These are phyloP conservation scores for Drosophila demipolita DNA, from an alignment of 2,888 invertebrate species.

Conservation along the genomic window DNA sequence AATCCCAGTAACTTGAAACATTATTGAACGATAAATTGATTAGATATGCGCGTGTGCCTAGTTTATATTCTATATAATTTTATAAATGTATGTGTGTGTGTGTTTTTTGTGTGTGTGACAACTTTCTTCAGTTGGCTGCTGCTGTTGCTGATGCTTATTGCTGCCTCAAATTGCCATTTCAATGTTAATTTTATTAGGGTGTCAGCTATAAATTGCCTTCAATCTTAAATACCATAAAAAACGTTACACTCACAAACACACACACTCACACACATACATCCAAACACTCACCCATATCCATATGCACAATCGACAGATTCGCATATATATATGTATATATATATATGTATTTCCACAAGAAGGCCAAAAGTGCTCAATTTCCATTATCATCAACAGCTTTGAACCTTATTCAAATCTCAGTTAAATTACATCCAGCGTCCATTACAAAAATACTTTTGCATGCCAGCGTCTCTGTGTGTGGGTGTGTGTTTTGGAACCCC, in stretches of 20 bases:
- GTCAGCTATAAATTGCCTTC: slow-evolving; percentile 81
- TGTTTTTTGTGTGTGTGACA: slow-evolving; percentile 34
- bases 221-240: slow-evolving; percentile 83
- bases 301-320: slow-evolving; percentile 46
- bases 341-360: slow-evolving; percentile 15
- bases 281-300: slow-evolving; percentile 21
- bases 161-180: slow-evolving; percentile 81
- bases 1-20: slow-evolving; percentile 63
- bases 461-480: not conserved
- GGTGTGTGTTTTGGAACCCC: not conserved
- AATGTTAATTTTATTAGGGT: slow-evolving; percentile 84
- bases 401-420: slow-evolving; percentile 77
- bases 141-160: slow-evolving; percentile 58
- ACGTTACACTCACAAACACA: slow-evolving; percentile 56
- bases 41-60: slow-evolving; percentile 64
- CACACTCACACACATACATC: slow-evolving; percentile 23
- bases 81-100: slow-evolving; percentile 5
- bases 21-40: slow-evolving; percentile 83
- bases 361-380: slow-evolving; percentile 58
- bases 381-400: slow-evolving; percentile 77
- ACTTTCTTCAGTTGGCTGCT: slow-evolving; percentile 36
- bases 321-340: slow-evolving; percentile 10
- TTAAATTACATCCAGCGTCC: slow-evolving; percentile 53
- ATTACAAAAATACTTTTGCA: slow-evolving; percentile 48
- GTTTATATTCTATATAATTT: slow-evolving; percentile 42